These are phyloP conservation scores for Didymodactylos carnosus DNA, from an alignment of 2,888 invertebrate species.

Conservation along the genomic window DNA sequence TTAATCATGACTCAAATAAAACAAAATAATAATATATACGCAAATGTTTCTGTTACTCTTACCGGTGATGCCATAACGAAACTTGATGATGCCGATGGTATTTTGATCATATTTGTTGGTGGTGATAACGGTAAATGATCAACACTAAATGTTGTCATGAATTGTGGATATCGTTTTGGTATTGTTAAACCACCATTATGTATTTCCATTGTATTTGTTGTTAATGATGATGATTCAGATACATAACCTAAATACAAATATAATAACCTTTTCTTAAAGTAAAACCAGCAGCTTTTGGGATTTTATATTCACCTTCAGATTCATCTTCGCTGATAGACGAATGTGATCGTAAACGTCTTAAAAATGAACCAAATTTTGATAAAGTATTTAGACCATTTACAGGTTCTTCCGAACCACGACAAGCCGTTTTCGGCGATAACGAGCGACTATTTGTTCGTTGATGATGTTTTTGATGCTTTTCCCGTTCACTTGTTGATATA, in stretches of 20 bases:
- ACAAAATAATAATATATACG: neutral
- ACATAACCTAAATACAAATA: too few species aligned
- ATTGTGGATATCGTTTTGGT: neutral
- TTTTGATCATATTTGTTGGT: neutral
- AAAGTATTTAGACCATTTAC: neutral
- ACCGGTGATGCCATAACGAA: neutral
- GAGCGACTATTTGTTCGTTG: neutral
- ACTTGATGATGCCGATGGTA: neutral
- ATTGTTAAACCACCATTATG: neutral
- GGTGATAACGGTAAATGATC: neutral
- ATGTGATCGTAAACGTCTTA: neutral
- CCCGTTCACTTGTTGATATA: slow-evolving; percentile 29
- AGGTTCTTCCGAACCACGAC: slow-evolving; percentile 6
- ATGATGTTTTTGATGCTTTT: neutral
- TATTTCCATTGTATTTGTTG: neutral
- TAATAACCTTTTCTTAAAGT: too few species aligned
- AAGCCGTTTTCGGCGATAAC: neutral
- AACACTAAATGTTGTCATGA: neutral
- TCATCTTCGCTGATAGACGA: neutral
- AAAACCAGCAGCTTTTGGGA: neutral
- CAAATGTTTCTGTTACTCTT: too few species aligned
- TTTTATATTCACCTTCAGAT: neutral
- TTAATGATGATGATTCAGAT: neutral
- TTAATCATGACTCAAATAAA: too few species aligned
- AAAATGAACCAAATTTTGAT: neutral